These are phyloP conservation scores for human DNA, from an alignment of 2,113 vertebrate genomes.

Conservation along the genomic window DNA sequence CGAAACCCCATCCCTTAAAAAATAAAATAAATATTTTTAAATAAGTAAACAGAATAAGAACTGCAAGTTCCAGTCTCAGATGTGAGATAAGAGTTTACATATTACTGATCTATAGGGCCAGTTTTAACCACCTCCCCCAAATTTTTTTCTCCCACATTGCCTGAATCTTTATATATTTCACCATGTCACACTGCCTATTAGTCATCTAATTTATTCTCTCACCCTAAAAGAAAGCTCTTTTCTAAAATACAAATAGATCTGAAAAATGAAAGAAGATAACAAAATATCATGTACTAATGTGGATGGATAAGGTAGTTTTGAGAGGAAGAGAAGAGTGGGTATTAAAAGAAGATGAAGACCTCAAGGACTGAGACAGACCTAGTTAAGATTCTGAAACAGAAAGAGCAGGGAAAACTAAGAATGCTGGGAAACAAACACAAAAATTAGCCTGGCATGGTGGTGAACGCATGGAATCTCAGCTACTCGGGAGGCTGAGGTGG, in stretches of 20 bases:
- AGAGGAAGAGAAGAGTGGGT: not conserved
- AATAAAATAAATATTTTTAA: not conserved
- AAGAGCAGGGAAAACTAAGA: not conserved
- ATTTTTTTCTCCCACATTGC: not conserved
- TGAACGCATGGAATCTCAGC: not conserved
- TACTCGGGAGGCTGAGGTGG: not conserved
- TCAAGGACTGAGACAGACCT: not conserved
- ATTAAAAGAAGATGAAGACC: not conserved
- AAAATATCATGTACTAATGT: not conserved
- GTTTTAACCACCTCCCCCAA: not conserved
- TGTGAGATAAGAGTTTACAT: not conserved
- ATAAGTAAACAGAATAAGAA: not conserved
- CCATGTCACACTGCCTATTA: not conserved
- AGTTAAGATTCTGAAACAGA: not conserved
- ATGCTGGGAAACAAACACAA: not conserved
- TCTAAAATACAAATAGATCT: not conserved
- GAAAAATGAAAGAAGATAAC: not conserved
- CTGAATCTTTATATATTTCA: slow-evolving; percentile 13
- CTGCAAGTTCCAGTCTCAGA: not conserved
- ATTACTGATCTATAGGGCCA: not conserved
- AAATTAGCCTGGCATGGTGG: not conserved
- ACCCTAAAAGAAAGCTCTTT: not conserved
- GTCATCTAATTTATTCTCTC: slow-evolving; percentile 22
- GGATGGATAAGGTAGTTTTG: not conserved
- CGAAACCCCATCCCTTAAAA: not conserved